phyloP scores from a whole-genome alignment of 2,113 vertebrate species.

The Charina bottae region DNA sequence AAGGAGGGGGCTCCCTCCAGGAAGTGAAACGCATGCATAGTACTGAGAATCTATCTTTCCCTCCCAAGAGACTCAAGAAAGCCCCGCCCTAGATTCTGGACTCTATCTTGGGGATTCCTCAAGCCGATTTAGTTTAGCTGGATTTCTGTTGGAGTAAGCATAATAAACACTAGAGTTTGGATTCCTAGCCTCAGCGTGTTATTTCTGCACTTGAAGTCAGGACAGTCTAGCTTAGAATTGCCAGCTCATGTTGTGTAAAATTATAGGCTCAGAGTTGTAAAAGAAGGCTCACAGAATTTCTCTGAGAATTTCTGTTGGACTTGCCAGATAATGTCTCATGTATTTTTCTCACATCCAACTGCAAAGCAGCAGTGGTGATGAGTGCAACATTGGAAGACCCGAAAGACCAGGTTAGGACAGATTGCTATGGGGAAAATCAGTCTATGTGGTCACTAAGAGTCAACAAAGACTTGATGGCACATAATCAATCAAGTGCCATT shows the following conservation, averaged over 20 bases:
- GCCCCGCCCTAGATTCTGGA: no score
- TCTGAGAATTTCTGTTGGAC: constrained; percentile 37
- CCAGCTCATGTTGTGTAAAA: constrained; percentile 53
- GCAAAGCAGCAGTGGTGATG: neutral
- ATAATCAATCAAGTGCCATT: neutral
- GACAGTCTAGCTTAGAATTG: constrained; percentile 45
- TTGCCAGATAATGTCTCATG: constrained; percentile 22
- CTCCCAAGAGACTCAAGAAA: no score
- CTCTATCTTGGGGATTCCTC: no score
- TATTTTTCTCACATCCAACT: constrained; percentile 19
- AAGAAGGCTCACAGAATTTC: constrained; percentile 47
- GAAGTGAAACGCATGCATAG: no score
- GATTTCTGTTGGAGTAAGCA: no score
- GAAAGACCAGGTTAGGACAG: neutral
- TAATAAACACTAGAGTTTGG: no score
- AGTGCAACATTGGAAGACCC: neutral
- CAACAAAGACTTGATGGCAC: neutral
- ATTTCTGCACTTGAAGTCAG: no score
- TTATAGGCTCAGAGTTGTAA: constrained; percentile 38
- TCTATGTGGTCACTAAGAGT: neutral
- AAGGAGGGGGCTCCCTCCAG: no score
- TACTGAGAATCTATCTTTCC: no score
- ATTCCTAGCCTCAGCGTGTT: no score
- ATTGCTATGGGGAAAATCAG: neutral
- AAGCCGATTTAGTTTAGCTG: no score